Evolutionary conservation across 2,888 invertebrate species (phyloP).

Genomic region (Barypeithes pellucidus): DNA sequence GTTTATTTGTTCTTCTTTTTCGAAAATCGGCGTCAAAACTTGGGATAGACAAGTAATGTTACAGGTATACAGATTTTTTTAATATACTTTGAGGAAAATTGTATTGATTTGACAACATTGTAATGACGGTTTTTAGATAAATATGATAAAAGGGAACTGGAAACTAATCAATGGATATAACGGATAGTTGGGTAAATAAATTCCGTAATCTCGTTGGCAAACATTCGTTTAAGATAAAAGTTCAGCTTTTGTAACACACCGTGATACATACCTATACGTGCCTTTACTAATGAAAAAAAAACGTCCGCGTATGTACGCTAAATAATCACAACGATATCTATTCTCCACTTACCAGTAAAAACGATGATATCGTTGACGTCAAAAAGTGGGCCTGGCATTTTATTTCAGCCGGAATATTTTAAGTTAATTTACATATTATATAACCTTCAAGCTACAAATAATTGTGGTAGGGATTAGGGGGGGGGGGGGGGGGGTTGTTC

Average conservation of each 20-base stretch:
- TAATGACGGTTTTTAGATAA: conserved; percentile 36
- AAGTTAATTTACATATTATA: too few species aligned
- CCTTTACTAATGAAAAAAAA: neutral
- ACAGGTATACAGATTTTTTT: too few species aligned
- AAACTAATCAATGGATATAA: conserved; percentile 47
- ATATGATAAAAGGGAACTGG: conserved; percentile 41
- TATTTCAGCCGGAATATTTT: too few species aligned
- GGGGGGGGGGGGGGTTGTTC: neutral
- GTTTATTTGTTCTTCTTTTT: too few species aligned
- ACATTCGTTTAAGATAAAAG: conserved; percentile 37
- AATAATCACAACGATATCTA: too few species aligned
- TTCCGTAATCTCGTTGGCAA: conserved; percentile 46
- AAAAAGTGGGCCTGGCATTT: too few species aligned
- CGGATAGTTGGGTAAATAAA: conserved; percentile 45
- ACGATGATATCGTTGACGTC: too few species aligned
- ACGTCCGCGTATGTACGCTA: neutral
- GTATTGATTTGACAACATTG: conserved; percentile 17
- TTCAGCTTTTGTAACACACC: conserved; percentile 21
- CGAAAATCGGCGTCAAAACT: too few species aligned
- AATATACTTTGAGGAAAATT: conserved; percentile 7
- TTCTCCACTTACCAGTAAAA: too few species aligned
- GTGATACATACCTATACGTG: conserved; percentile 3
- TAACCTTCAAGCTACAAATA: too few species aligned
- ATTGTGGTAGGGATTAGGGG: too few species aligned
- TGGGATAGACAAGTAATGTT: too few species aligned